Conservation (phyloP, 2,113 vertebrate species). For the Todiramphus chloris region DNA sequence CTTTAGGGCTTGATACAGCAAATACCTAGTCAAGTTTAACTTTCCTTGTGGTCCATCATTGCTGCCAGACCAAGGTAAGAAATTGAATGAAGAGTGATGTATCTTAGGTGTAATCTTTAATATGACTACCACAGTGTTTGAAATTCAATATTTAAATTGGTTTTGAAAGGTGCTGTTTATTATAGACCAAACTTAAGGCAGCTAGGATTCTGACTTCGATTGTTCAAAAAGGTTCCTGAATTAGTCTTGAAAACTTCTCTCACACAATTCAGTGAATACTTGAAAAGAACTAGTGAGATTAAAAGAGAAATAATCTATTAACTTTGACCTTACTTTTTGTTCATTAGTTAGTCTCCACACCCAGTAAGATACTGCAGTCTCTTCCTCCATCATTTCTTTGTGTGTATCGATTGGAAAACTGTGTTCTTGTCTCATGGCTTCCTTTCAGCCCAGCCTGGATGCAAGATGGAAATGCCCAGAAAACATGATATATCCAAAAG, state of each 20-base stretch:
- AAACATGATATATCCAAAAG: neutral
- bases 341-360: neutral
- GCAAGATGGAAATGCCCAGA: neutral
- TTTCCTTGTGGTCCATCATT: neutral
- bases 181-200: neutral
- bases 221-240: neutral
- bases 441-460: neutral
- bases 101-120: neutral
- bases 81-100: neutral
- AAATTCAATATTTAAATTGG: neutral
- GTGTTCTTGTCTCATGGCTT: neutral
- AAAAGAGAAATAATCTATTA: neutral
- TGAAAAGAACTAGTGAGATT: neutral
- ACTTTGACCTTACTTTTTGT: neutral
- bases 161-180: neutral
- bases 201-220: fast-evolving
- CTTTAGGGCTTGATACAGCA: neutral
- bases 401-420: neutral
- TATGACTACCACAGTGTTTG: neutral
- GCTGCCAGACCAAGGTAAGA: neutral
- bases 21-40: neutral
- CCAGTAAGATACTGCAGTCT: neutral
- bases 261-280: neutral
- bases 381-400: neutral
- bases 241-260: neutral